phyloP scores from a whole-genome alignment of 2,888 invertebrate genomes.

The Ceriagrion tenellum region DNA sequence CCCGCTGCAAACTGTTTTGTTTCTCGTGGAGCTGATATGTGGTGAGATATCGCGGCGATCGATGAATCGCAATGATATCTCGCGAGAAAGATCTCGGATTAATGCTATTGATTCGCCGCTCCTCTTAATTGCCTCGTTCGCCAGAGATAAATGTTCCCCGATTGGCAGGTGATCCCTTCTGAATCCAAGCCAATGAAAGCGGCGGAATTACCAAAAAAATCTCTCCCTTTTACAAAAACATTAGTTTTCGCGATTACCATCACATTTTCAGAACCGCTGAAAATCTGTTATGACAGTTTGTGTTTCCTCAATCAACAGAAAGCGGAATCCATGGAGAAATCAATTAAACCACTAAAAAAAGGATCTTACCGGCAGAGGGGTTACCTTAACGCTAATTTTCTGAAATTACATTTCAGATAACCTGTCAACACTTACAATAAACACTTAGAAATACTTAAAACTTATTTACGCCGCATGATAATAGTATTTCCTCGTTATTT shows the following conservation, averaged over 20 bases:
- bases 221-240: background rate
- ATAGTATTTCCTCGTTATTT: too few species aligned
- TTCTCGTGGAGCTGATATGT: conserved; percentile 42
- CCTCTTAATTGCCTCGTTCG: conserved; percentile 38
- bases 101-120: conserved; percentile 40
- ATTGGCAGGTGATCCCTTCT: background rate
- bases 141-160: conserved; percentile 17
- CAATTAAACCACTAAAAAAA: background rate
- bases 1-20: conserved; percentile 39
- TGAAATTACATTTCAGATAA: too few species aligned
- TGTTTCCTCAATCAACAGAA: background rate
- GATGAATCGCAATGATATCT: background rate
- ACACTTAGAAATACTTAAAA: too few species aligned
- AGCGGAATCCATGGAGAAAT: background rate
- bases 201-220: background rate
- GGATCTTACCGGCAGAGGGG: too few species aligned
- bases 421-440: too few species aligned
- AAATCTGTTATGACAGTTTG: background rate
- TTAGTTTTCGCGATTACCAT: background rate
- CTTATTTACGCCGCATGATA: too few species aligned
- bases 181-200: background rate
- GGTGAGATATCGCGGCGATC: background rate
- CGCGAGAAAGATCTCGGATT: conserved; percentile 41
- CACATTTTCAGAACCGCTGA: background rate
- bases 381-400: too few species aligned